Evolutionary conservation across 2,113 vertebrate species (phyloP), one percentile per base, ranked within the genome.

Genomic region (Xiphorhynchus elegans): DNA sequence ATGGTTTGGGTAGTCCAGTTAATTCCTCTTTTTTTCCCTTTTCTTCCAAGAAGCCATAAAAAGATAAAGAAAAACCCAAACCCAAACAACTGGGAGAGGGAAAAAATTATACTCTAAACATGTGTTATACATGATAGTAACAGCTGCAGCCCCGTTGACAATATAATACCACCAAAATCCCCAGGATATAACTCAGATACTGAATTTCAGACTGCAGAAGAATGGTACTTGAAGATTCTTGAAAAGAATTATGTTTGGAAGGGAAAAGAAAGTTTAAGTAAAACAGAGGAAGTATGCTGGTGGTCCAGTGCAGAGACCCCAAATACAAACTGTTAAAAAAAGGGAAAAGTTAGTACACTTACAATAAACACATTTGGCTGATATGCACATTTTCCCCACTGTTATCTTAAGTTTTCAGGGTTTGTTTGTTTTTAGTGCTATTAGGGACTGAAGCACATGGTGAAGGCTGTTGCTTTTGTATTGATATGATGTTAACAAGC

Each of bases 61-160:
- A 92, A 83, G 11, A 62, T 52, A 55, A 63, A 37, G 37, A 83
- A 92, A 58, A 29, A 3, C 1, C 50, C 35, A 47, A 68, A 66
- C 18, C 6, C 7, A 84, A 87, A 40, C 9, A 25, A 60, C 20
- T 10, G 23, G 19, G 10, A 75, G 8, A 47, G 14, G 8, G 5
- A 44, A 66, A 87, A 79, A 46, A 9, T 1, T 40, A 11, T 66
- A 60, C 77, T 66, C 59, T 83, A 89, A 82, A 87, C 75, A 87
- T 70, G 24, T 94, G 74, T 58, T 95, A 60, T 50, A 55, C 14
- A 81, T 60, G 74, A 53, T 56, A 94, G 70, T 46, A 96, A 92
- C 88, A 96, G 93, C 93, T 97, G 97, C 73, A 93, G 87, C 18
- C 63, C 39, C 84, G 85, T 60, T 97, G 94, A 95, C 92, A 91